Base-by-base conservation (phyloP, 2,113 vertebrate genomes). In the Pantherophis guttatus region DNA sequence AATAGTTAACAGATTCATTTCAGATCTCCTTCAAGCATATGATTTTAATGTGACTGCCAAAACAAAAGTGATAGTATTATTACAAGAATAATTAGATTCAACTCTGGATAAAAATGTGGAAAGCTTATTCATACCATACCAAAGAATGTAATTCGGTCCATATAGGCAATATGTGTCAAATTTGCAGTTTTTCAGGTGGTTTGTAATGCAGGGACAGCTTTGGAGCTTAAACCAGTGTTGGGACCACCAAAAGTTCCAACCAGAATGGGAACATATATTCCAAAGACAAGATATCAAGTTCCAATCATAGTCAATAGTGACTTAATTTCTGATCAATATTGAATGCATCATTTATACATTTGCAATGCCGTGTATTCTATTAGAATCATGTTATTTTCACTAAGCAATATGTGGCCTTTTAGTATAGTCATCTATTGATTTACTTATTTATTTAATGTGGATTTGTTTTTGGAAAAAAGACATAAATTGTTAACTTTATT, bases 41-140 rank as follows among this genome's bases (percentile, higher is more conserved):
- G 21, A 81, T 19, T 62, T 8, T 92, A 93, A 88, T 88, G 39
- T 44, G 48, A 54, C 39, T 88, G 62, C 91, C 62, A 24, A 52
- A 91, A 93, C 58, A 90, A 93, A 92, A 17, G 0, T 53, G 39
- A 93, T 86, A 19, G 9, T 93, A 33, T 11, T 93, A 75, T 91
- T 92, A 57, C 58, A 91, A 26, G 23, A 94, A 33, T 93, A 94
- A 86, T 86, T 89, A 93, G 93, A 50, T 93, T 44, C 92, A 91
- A 86, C 52, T 48, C 4, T 13, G 59, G 94, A 93, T 17, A 65
- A 91, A n/a, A 93, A 93, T 2, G 89, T 48, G 92, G 48, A 90
- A 88, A 75, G 87, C 3, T 86, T 85, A 44, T 39, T 85, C n/a
- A 85, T 85, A 39, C 39, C 75, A 44, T 44, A 85, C 15, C n/a